Conservation (phyloP, 2,113 vertebrate species). For the Chroicocephalus ridibundus region DNA sequence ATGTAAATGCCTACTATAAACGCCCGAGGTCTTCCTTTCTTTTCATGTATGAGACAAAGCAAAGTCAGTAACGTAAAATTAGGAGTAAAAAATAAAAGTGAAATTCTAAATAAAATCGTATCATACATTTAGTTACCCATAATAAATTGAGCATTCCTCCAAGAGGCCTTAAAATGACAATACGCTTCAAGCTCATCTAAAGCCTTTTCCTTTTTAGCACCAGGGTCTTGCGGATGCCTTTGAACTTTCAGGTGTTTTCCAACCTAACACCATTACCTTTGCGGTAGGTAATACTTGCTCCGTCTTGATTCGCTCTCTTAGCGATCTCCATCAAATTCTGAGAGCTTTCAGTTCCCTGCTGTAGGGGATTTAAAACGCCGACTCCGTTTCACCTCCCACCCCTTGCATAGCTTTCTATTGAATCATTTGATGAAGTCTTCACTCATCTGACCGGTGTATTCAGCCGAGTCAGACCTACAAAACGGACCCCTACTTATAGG, state of each 20-base stretch:
- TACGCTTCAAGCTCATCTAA: background rate
- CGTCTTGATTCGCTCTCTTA: rapidly evolving
- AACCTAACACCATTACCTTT: background rate
- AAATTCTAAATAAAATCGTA: background rate
- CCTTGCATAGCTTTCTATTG: background rate
- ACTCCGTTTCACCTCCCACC: background rate
- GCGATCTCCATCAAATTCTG: background rate
- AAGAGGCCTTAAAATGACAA: background rate
- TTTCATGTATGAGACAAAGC: background rate
- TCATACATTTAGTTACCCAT: background rate
- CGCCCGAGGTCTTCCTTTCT: background rate
- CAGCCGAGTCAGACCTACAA: background rate
- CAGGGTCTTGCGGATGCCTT: background rate
- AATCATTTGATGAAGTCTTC: background rate
- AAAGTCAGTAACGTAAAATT: background rate
- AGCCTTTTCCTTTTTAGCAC: background rate
- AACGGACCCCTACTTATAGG: background rate
- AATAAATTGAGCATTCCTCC: background rate
- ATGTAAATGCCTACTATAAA: background rate
- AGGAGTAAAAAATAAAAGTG: background rate
- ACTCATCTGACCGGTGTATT: background rate
- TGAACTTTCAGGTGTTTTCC: background rate
- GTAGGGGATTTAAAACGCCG: background rate
- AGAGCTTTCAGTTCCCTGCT: background rate
- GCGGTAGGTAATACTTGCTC: background rate